Evolutionary conservation across 2,797 vertebrate genomes (phyloP).

Genomic region (Leuciscus waleckii): DNA sequence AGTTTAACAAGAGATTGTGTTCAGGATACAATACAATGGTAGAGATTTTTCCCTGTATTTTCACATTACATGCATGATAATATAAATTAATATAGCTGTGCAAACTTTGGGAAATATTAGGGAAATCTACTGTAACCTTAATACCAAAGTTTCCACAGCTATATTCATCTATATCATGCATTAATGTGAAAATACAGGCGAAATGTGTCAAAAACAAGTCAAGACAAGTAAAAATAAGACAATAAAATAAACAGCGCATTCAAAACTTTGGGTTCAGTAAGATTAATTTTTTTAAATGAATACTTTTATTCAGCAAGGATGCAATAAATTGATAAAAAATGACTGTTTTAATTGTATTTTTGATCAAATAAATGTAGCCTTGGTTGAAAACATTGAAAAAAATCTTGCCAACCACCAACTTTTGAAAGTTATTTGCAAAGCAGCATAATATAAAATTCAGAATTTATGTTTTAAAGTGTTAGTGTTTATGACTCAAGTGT

Average conservation of each 20-base stretch:
- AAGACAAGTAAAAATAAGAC: neutral
- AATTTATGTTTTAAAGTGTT: neutral
- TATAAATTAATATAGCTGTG: neutral
- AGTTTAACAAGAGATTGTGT: constrained; percentile 28
- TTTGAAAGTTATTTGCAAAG: neutral
- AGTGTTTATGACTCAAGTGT: too few species aligned
- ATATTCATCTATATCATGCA: neutral
- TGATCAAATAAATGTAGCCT: neutral
- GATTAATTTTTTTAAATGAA: neutral
- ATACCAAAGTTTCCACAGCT: neutral
- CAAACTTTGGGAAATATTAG: neutral
- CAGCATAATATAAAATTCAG: neutral
- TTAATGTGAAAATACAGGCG: neutral
- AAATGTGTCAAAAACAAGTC: too few species aligned
- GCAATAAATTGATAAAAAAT: neutral
- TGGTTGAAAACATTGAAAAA: neutral
- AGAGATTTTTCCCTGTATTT: neutral
- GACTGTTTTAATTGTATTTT: neutral
- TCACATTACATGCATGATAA: neutral
- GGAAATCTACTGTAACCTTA: too few species aligned
- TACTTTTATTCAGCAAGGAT: neutral
- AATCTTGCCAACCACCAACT: neutral
- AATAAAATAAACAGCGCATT: neutral
- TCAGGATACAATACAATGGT: neutral
- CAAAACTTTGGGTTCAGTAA: neutral